A percentile compares a stretch with the other conserved stretches of the same genome.
Evolutionary conservation across 2,888 invertebrate species (phyloP).

Genomic region (Cantharis nigra): DNA sequence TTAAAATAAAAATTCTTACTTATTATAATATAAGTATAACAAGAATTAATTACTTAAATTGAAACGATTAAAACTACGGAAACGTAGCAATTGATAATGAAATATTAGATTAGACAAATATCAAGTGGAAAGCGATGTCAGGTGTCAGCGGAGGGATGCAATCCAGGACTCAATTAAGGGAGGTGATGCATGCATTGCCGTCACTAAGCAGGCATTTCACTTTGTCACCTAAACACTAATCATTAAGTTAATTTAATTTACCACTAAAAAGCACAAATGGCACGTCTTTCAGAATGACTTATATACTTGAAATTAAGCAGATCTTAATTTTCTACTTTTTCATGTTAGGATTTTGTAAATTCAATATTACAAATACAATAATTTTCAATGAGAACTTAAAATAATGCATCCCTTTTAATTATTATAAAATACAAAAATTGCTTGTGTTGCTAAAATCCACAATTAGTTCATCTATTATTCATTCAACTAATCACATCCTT

Average conservation of each 20-base stretch:
- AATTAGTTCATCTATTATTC: too few species aligned
- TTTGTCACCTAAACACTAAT: constrained; percentile 50
- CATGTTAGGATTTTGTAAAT: not conserved
- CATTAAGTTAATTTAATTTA: constrained; percentile 45
- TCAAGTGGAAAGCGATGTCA: constrained; percentile 51
- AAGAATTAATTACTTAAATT: not conserved
- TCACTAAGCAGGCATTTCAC: constrained; percentile 48
- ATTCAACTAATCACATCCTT: too few species aligned
- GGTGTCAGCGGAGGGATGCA: constrained; percentile 48
- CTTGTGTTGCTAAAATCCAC: too few species aligned
- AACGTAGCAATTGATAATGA: not conserved
- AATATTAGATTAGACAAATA: constrained; percentile 45
- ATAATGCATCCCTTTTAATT: not conserved
- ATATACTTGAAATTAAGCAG: constrained; percentile 36
- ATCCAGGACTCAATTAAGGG: constrained; percentile 49
- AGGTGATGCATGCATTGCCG: constrained; percentile 48
- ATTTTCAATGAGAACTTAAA: not conserved
- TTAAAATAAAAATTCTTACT: not conserved
- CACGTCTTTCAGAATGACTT: constrained; percentile 42
- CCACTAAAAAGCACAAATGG: constrained; percentile 39
- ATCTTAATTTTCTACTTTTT: not conserved
- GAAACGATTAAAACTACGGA: not conserved
- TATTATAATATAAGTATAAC: not conserved
- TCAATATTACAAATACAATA: not conserved
- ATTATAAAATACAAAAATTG: too few species aligned